Evolutionary conservation across 2,113 vertebrate species (phyloP).

Genomic region (Sylvietta virens): DNA sequence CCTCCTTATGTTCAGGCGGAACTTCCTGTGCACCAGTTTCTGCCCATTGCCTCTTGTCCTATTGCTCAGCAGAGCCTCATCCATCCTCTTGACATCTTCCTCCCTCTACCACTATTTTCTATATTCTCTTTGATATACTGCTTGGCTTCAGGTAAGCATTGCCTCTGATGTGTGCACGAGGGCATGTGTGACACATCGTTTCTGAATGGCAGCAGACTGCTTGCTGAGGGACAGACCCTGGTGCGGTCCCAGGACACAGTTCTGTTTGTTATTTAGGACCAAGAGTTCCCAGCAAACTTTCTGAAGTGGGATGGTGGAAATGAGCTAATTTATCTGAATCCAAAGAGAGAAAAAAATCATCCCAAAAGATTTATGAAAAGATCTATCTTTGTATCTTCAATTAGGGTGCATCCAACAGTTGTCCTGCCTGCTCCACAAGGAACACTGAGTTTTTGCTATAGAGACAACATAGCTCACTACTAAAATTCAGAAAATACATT

Average conservation of each 20-base stretch:
- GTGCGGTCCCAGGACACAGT: fast-evolving
- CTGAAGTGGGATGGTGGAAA: not conserved
- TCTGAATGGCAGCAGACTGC: not conserved
- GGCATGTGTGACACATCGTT: fast-evolving
- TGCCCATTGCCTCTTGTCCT: not conserved
- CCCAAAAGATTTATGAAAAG: not conserved
- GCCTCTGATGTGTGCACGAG: fast-evolving
- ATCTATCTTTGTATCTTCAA: not conserved
- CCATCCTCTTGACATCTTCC: not conserved
- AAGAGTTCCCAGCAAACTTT: not conserved
- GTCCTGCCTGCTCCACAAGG: not conserved
- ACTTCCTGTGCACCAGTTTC: not conserved
- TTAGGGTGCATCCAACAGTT: not conserved
- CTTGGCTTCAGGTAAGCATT: not conserved
- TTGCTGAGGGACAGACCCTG: not conserved
- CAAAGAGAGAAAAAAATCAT: not conserved
- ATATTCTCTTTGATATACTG: not conserved
- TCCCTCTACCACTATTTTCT: not conserved
- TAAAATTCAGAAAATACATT: not conserved
- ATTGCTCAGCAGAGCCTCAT: not conserved
- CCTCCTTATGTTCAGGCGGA: not conserved
- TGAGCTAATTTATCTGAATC: not conserved
- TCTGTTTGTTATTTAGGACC: not conserved
- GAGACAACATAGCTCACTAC: not conserved
- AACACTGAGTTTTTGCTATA: not conserved